Evolutionary conservation across 1,140 invertebrate genomes (phyloP), one percentile per base, ranked within the genome.

Genomic region (Hyposmocoma kahamanoa): DNA sequence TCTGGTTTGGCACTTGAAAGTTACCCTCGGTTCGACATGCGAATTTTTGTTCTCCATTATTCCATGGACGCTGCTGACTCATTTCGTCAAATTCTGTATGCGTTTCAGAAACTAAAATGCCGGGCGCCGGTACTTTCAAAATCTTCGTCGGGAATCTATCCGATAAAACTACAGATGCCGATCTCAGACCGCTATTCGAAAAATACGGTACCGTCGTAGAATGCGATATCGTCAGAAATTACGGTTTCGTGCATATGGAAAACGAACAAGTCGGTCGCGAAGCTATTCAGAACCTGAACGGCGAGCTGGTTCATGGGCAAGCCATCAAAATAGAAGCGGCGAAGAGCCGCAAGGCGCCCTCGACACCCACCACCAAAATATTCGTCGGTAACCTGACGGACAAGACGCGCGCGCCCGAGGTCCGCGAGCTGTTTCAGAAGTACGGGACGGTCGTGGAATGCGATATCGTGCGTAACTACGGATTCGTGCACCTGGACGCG

Each of bases 221-320:
- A 89, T 98, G 96, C 86, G 97, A 97, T 88, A 95, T 98, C 71
- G 94, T 98, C 53, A 96, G 96, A 88, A 97, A 97, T 89, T 98
- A 97, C 92, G 96, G 96, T 67, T 98, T 98, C 91, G 96, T 98
- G 77, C 97, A 98, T 87, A 98, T 97, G 96, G 94, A 96, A 87
- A 94, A 94, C 85, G 95, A 96, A 82, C 91, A 95, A 70, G 92
- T 94, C 73, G 96, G 96, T 38, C 92, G 95, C 88, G 92, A 93
- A 76, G 96, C 96, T 36, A 97, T 97, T 78, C 93, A 96, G 84
- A 95, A 94, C 75, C 88, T 98, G 68, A 97, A 98, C 90, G 95
- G 95, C 59, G 90, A 93, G 67, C 82, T 93, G 62, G 91, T 98
- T 68, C 93, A 96, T 87, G 96, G 95, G 41, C 92, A 94, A 68